Evolutionary conservation across 1,140 invertebrate genomes (phyloP).

Genomic region (Anoplophora glabripennis): DNA sequence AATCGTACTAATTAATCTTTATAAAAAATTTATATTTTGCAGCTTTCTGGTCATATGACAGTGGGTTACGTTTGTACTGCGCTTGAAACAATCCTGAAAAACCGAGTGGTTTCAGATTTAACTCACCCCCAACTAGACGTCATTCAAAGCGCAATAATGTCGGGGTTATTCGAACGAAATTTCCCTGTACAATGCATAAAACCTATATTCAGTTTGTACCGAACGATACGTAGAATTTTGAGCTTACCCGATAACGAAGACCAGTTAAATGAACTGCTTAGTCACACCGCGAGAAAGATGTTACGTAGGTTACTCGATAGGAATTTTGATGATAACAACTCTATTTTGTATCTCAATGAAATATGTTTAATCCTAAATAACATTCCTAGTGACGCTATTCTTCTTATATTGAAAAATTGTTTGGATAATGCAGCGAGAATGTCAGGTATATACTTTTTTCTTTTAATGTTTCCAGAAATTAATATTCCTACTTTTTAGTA

Average conservation of each 20-base stretch:
- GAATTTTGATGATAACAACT: constrained; percentile 2
- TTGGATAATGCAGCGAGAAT: constrained; percentile 14
- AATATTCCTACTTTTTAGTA: constrained; percentile 1
- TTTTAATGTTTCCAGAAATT: neutral
- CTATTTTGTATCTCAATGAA: constrained; percentile 29
- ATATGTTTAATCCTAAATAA: constrained; percentile 24
- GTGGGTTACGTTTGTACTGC: constrained; percentile 4
- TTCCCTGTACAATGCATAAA: constrained; percentile 6
- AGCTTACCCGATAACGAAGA: constrained; percentile 3
- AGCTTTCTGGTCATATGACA: neutral
- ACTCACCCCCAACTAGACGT: neutral
- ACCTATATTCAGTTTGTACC: neutral
- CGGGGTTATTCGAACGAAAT: constrained; percentile 1
- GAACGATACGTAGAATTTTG: constrained; percentile 4
- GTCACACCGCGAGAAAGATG: constrained; percentile 4
- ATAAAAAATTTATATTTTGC: neutral
- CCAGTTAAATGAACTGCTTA: constrained; percentile 8
- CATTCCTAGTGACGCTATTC: constrained; percentile 19
- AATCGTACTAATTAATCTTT: neutral
- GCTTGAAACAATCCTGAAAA: constrained; percentile 1
- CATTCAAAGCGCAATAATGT: constrained; percentile 5
- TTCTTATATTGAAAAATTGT: constrained; percentile 21
- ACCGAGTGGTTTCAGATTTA: neutral
- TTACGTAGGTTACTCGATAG: constrained; percentile 9
- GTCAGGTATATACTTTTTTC: constrained; percentile 10